Evolutionary conservation across 2,113 vertebrate species (phyloP).

Genomic region (Callorhinus ursinus): DNA sequence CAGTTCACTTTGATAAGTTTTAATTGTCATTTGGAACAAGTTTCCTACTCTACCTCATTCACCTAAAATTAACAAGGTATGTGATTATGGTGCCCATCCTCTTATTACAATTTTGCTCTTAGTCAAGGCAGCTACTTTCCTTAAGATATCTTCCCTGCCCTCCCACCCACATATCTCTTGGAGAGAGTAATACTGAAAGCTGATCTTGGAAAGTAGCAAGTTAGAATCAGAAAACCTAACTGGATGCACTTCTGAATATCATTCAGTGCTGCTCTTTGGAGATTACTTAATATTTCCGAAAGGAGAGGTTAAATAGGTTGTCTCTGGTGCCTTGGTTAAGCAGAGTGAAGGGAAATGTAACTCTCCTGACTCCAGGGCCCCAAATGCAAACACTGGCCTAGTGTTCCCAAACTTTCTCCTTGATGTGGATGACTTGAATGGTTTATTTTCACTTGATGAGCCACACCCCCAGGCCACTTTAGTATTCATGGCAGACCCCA

Average conservation of each 20-base stretch:
- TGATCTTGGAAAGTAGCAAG: conserved; percentile 40
- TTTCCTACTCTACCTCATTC: conserved; percentile 24
- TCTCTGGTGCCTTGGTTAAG: conserved; percentile 52
- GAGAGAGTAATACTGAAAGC: conserved; percentile 11
- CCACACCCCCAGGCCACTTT: conserved; percentile 77
- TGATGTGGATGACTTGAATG: conserved; percentile 80
- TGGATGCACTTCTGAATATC: conserved; percentile 31
- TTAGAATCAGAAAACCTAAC: conserved; percentile 53
- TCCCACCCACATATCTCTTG: neutral
- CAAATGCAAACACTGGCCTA: conserved; percentile 78
- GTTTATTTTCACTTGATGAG: conserved; percentile 81
- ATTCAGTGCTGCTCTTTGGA: conserved; percentile 30
- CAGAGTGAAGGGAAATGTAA: conserved; percentile 63
- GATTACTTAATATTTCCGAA: conserved; percentile 60
- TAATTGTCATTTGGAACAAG: conserved; percentile 46
- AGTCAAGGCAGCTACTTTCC: neutral
- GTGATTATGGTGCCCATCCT: neutral
- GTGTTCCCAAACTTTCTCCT: conserved; percentile 83
- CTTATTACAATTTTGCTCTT: conserved; percentile 1
- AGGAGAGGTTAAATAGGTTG: conserved; percentile 59
- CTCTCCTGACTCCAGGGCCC: conserved; percentile 75
- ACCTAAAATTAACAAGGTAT: conserved; percentile 41
- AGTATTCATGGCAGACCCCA: conserved; percentile 78
- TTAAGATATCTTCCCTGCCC: neutral
- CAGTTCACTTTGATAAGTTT: conserved; percentile 46